These are phyloP conservation scores for Crioceris asparagi DNA, from an alignment of 2,888 invertebrate genomes.

Conservation along the genomic window DNA sequence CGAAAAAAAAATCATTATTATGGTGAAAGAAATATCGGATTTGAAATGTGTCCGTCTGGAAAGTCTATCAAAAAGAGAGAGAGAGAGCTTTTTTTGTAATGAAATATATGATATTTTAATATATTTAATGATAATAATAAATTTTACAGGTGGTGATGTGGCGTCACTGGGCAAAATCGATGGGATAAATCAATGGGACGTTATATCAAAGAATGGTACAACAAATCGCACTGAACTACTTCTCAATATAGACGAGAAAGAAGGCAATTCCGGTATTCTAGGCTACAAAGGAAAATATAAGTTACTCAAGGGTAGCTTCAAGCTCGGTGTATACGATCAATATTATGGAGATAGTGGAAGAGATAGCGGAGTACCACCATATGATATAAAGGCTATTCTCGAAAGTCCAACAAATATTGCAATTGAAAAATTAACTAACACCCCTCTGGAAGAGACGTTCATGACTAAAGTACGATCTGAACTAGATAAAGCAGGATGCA, in stretches of 20 bases:
- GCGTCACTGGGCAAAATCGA: slow-evolving; percentile 29
- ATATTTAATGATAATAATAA: slow-evolving; percentile 1
- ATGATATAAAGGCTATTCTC: slow-evolving; percentile 22
- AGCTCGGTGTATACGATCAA: slow-evolving; percentile 21
- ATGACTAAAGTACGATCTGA: slow-evolving; percentile 10
- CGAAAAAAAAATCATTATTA: too few relatives aligned
- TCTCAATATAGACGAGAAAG: slow-evolving; percentile 33
- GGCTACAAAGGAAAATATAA: slow-evolving; percentile 28
- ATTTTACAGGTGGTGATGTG: slow-evolving; percentile 34
- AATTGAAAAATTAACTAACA: slow-evolving; percentile 17
- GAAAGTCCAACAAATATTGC: slow-evolving; percentile 26
- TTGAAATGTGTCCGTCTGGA: too few relatives aligned
- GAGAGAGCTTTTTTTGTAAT: too few relatives aligned
- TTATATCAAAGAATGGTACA: slow-evolving; percentile 21
- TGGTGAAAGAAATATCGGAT: too few relatives aligned
- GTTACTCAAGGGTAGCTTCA: slow-evolving; percentile 28
- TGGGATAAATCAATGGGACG: slow-evolving; percentile 35
- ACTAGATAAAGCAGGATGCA: slow-evolving; percentile 16
- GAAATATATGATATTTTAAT: too few relatives aligned
- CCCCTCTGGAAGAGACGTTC: slow-evolving; percentile 8
- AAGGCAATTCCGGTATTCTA: slow-evolving; percentile 32
- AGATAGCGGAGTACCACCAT: slow-evolving; percentile 19
- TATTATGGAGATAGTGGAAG: slow-evolving; percentile 27
- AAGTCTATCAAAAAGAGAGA: too few relatives aligned
- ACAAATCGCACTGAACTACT: slow-evolving; percentile 19